Conservation (phyloP, 2,797 vertebrate genomes). For the Premnoplex brunnescens region DNA sequence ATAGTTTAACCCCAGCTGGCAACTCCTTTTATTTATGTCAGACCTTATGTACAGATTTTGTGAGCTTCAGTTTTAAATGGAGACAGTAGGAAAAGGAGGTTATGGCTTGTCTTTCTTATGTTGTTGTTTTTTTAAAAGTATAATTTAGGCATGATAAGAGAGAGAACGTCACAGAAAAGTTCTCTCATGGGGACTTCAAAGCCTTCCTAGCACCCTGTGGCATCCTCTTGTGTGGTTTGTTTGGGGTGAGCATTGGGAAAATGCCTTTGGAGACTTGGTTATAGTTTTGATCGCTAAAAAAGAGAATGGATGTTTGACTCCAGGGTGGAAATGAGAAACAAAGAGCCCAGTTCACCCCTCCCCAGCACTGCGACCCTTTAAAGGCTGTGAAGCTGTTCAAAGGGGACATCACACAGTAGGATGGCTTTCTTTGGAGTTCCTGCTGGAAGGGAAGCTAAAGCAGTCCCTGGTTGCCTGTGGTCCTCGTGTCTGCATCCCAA, state of each 20-base stretch:
- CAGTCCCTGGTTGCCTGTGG: neutral
- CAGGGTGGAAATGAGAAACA: slow-evolving; percentile 7
- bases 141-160: neutral
- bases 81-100: neutral
- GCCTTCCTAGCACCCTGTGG: neutral
- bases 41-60: neutral
- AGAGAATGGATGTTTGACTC: neutral
- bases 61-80: neutral
- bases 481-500: neutral
- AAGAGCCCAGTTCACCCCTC: neutral
- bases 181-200: slow-evolving; percentile 9
- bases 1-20: neutral
- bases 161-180: neutral
- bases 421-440: neutral
- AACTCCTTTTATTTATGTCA: neutral
- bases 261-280: neutral
- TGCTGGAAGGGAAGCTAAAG: neutral
- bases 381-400: neutral
- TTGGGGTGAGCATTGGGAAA: neutral
- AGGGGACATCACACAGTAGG: neutral
- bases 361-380: neutral
- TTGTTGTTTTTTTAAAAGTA: neutral
- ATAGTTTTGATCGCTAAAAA: neutral
- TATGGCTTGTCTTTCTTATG: neutral
- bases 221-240: neutral